Conservation (phyloP, 2,113 vertebrate genomes). For the Hoplias malabaricus region DNA sequence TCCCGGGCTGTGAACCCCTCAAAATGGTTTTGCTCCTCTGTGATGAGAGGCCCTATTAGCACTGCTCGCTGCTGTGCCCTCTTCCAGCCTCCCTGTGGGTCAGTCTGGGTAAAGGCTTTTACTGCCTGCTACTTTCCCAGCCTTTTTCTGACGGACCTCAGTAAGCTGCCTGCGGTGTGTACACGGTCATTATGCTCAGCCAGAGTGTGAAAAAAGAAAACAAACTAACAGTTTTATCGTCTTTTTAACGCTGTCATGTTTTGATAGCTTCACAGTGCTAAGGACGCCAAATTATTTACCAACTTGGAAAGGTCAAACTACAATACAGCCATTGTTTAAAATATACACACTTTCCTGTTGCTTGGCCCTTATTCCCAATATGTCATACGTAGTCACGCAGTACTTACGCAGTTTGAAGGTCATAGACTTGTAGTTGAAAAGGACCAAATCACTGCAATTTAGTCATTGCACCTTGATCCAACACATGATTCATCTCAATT, state of each 20-base stretch:
- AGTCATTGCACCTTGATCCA: too few relatives aligned
- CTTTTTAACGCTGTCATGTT: not conserved
- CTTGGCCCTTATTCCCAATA: not conserved
- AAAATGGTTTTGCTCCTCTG: slow-evolving; percentile 4
- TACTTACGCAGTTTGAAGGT: not conserved
- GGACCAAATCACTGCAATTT: too few relatives aligned
- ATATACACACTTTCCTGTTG: not conserved
- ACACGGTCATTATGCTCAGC: not conserved
- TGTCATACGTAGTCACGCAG: not conserved
- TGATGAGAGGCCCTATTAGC: slow-evolving; percentile 33
- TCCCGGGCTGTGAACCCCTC: slow-evolving; percentile 40
- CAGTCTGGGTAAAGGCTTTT: slow-evolving; percentile 18
- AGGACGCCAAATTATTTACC: not conserved
- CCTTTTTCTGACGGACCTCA: not conserved
- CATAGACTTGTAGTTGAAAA: too few relatives aligned
- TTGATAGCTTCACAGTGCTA: not conserved
- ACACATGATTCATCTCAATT: too few relatives aligned
- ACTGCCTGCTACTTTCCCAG: not conserved
- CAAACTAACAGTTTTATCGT: not conserved
- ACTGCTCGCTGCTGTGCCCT: slow-evolving; percentile 8
- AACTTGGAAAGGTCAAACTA: too few relatives aligned
- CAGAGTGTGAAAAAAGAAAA: not conserved
- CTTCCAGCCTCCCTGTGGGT: slow-evolving; percentile 2
- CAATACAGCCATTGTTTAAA: not conserved
- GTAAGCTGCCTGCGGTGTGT: not conserved